Base-by-base conservation (phyloP, 2,113 vertebrate genomes). In the Erythrocercus mccallii region DNA sequence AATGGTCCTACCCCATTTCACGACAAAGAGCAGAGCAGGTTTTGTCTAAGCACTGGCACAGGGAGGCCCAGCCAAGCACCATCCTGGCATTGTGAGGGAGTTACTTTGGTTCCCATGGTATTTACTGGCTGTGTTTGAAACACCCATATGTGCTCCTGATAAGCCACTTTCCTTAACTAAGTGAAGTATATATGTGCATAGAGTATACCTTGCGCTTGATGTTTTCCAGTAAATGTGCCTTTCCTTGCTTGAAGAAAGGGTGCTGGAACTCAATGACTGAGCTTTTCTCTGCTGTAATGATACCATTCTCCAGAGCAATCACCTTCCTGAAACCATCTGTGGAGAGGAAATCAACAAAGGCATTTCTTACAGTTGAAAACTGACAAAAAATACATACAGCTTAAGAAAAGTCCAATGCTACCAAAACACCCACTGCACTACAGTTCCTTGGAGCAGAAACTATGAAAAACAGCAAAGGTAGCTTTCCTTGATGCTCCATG, bases 281-380 rank as follows among this genome's bases (percentile, higher is more conserved):
- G 47, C 73, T 94, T n/a, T 96, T 97, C 38, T 96, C 96, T 44
- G 83, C 80, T 68, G 70, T 94, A 65, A 94, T 78, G 62, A 96
- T 97, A 31, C 95, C 96, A 80, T 86, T 96, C 48, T 97, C 97
- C 58, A 95, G 56, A 45, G 94, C 81, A 61, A 97, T 88, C 87
- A 98, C 86, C 69, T 98, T 98, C 72, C 96, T 95, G 96, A 98
- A 98, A 30, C 98, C 98, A 97, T 98, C 97, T 98, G 92, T 47
- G 48, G 66, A 80, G 24, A 90, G 33, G n/a, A 18, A 14, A 86
- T 65, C 58, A 66, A 70, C 47, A 50, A 27, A 56, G n/a, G 42
- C 4, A 86, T 60, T 76, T 91, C 33, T 90, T 79, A 19, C 58
- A 85, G 24, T 10, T 44, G 70, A 64, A 70, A 76, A 47, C 18